phyloP scores from a whole-genome alignment of 2,113 vertebrate species.

The Proteles cristata region DNA sequence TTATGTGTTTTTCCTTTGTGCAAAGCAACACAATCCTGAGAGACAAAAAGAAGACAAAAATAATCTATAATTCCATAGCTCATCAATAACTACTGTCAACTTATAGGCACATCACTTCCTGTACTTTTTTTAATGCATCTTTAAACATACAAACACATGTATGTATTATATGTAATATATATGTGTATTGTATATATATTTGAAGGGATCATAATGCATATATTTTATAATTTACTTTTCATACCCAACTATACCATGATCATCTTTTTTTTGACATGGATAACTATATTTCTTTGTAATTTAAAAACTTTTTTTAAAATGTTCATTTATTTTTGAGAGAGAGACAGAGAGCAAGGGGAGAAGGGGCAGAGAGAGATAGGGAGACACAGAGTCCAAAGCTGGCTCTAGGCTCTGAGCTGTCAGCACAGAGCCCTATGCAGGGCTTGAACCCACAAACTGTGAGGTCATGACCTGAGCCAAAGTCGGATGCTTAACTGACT shows the following conservation, averaged over 20 bases:
- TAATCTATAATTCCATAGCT: not conserved
- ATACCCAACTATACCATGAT: not conserved
- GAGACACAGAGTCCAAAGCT: no score
- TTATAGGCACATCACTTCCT: not conserved
- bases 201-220: not conserved
- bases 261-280: not conserved
- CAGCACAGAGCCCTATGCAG: no score
- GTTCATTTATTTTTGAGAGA: no score
- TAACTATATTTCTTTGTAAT: not conserved
- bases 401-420: no score
- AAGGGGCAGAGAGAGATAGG: no score
- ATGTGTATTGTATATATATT: not conserved
- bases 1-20: constrained; percentile 2
- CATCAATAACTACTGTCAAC: not conserved
- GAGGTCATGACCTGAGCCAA: no score
- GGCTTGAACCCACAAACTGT: no score
- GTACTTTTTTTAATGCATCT: not conserved
- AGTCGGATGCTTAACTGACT: no score
- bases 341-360: no score
- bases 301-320: not conserved
- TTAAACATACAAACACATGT: not conserved
- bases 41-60: constrained; percentile 13
- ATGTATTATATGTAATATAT: no score
- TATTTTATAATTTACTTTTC: not conserved
- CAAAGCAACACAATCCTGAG: constrained; percentile 1